Conservation (phyloP, 2,797 vertebrate species). For the Sebastes steindachneri region DNA sequence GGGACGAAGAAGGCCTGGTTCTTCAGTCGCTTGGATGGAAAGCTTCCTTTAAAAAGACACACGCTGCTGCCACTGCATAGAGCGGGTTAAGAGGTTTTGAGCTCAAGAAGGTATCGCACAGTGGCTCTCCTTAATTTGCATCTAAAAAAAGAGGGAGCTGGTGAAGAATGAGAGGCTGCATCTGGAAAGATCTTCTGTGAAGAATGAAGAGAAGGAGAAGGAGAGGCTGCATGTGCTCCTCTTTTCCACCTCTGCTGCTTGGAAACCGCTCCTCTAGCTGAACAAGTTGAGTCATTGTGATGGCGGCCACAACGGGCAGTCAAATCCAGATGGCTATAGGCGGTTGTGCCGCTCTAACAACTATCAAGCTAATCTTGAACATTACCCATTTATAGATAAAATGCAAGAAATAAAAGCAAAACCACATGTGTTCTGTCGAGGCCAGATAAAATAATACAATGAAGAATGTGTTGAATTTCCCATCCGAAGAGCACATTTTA, state of each 20-base stretch:
- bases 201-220: slow-evolving; percentile 36
- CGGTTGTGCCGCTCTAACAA: not conserved
- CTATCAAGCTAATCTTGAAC: not conserved
- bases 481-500: not conserved
- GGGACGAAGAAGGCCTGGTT: slow-evolving; percentile 41
- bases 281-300: slow-evolving; percentile 61
- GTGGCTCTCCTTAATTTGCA: slow-evolving; percentile 40
- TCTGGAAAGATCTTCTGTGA: slow-evolving; percentile 76
- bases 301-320: slow-evolving; percentile 41
- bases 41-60: slow-evolving; percentile 67
- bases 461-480: not conserved
- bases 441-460: not conserved
- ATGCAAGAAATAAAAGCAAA: not conserved
- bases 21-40: slow-evolving; percentile 64
- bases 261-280: slow-evolving; percentile 59
- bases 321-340: slow-evolving; percentile 55
- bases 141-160: slow-evolving; percentile 65
- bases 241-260: slow-evolving; percentile 49
- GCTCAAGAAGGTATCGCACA: slow-evolving; percentile 43
- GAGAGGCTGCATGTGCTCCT: slow-evolving; percentile 7
- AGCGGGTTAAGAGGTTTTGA: slow-evolving; percentile 46
- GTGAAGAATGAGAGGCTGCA: slow-evolving; percentile 60
- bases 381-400: not conserved
- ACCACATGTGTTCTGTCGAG: not conserved
- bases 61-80: slow-evolving; percentile 44